Percentiles rank a stretch among this genome's conserved stretches.
Conservation (phyloP, 2,888 invertebrate species). For the Caenorhabditis sp. region DNA sequence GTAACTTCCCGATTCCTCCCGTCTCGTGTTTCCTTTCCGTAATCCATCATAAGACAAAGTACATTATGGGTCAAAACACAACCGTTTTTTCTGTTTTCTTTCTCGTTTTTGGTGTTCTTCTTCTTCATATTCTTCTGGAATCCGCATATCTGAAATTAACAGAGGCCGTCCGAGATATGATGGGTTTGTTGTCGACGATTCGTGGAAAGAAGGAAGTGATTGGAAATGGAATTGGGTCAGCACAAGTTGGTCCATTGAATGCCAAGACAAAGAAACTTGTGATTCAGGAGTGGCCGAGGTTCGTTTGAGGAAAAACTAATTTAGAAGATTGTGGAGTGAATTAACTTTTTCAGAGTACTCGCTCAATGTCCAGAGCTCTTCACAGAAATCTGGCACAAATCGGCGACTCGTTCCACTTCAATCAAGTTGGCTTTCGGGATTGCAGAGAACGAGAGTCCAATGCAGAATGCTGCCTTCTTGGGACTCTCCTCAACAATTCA, state of each 20-base stretch:
- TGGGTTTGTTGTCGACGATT: constrained; percentile 75
- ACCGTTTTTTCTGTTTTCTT: constrained; percentile 21
- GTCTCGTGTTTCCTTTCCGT: constrained; percentile 25
- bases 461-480: constrained; percentile 70
- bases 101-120: constrained; percentile 22
- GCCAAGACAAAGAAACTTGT: constrained; percentile 73
- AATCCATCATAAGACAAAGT: constrained; percentile 57
- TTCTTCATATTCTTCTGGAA: constrained; percentile 5
- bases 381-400: constrained; percentile 73
- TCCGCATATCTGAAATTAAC: constrained; percentile 49
- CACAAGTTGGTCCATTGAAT: constrained; percentile 69
- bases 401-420: constrained; percentile 72
- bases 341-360: constrained; percentile 67
- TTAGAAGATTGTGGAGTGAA: background rate
- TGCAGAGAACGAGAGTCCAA: constrained; percentile 70
- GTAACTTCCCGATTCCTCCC: constrained; percentile 43
- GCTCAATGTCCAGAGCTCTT: constrained; percentile 72
- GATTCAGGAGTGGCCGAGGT: constrained; percentile 73
- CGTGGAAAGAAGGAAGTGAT: constrained; percentile 72
- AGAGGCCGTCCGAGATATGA: constrained; percentile 60
- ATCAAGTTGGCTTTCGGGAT: constrained; percentile 76
- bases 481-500: constrained; percentile 72
- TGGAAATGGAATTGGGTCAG: constrained; percentile 66
- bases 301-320: constrained; percentile 5
- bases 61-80: constrained; percentile 59